phyloP scores from a whole-genome alignment of 2,888 invertebrate genomes.

The Koerneria pararmatus region DNA sequence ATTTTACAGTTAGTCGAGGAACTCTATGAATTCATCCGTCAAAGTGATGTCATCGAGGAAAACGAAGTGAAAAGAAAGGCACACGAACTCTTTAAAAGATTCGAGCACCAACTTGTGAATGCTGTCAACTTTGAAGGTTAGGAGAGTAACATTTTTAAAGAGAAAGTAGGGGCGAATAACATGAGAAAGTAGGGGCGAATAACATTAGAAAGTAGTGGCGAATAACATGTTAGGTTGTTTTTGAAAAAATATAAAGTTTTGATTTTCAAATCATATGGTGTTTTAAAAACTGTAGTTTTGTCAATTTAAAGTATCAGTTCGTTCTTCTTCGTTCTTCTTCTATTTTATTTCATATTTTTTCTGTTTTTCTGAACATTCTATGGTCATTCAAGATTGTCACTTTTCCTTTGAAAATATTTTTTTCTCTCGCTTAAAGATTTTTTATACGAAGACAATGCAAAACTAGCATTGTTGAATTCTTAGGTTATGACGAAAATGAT shows the following conservation, averaged over 20 bases:
- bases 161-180: no score
- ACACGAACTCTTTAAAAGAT: conserved; percentile 59
- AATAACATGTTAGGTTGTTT: no score
- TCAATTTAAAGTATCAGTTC: no score
- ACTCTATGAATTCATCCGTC: conserved; percentile 60
- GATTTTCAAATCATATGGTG: no score
- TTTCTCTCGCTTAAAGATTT: no score
- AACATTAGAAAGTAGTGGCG: no score
- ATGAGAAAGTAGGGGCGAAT: no score
- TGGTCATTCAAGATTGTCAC: neutral
- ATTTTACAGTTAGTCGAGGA: conserved; percentile 49
- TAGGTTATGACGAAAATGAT: conserved; percentile 59
- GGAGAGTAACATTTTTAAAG: no score
- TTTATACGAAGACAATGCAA: no score
- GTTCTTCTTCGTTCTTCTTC: neutral
- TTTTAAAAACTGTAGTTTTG: no score
- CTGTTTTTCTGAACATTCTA: neutral
- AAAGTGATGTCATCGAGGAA: conserved; percentile 52
- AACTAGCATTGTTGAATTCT: neutral
- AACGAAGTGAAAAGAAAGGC: conserved; percentile 32
- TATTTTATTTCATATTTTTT: neutral
- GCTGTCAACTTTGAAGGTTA: conserved; percentile 61
- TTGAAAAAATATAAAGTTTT: no score
- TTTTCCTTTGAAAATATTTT: conserved; percentile 1
- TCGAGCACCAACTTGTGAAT: conserved; percentile 60